These are phyloP conservation scores for Hoplodrina blanda DNA, from an alignment of 2,888 invertebrate species.

Conservation along the genomic window DNA sequence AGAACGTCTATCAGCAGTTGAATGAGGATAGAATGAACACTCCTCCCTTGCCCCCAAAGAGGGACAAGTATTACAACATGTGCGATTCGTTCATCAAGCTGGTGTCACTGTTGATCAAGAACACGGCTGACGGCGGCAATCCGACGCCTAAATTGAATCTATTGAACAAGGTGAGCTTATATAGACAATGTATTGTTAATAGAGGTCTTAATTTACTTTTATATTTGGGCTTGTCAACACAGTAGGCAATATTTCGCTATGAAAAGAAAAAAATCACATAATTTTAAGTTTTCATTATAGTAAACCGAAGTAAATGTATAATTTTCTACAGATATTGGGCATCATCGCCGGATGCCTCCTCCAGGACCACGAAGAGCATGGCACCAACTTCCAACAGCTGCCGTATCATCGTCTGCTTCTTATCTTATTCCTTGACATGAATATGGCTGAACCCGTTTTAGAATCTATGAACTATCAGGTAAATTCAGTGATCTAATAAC, in stretches of 20 bases:
- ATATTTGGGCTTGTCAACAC: too few species aligned
- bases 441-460: conserved; percentile 97
- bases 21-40: conserved; percentile 93
- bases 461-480: conserved; percentile 98
- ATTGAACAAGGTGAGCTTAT: conserved; percentile 94
- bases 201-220: background rate
- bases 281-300: background rate
- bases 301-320: background rate
- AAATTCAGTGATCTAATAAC: conserved; percentile 26
- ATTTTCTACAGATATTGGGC: conserved; percentile 92
- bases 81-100: conserved; percentile 98
- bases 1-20: conserved; percentile 96
- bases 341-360: conserved; percentile 98
- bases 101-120: conserved; percentile 98
- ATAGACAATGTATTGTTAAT: background rate
- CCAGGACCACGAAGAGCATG: conserved; percentile 98
- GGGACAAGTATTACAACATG: conserved; percentile 98
- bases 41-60: conserved; percentile 91
- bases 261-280: background rate
- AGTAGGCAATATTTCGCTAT: background rate
- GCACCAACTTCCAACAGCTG: conserved; percentile 98
- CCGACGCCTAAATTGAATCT: conserved; percentile 99
- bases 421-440: conserved; percentile 98
- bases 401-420: conserved; percentile 99
- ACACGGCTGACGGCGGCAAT: conserved; percentile 97